Evolutionary conservation across 2,888 invertebrate species (phyloP).

Genomic region (Drosophila picticornis): DNA sequence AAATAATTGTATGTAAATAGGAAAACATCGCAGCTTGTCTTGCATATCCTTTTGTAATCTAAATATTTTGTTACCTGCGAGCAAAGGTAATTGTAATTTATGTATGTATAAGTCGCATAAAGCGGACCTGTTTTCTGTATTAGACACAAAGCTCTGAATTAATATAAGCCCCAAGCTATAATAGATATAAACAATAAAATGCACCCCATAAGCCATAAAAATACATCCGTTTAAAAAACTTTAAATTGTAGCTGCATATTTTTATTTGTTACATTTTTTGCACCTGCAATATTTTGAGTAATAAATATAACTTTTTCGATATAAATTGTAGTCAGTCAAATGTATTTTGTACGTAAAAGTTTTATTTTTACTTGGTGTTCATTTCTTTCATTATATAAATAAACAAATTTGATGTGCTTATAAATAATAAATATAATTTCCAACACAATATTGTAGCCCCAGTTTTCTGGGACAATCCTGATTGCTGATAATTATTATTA

Average conservation of each 20-base stretch:
- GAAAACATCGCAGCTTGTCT: not conserved
- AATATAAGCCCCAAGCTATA: not conserved
- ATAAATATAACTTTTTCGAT: not conserved
- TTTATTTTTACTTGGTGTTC: too few species aligned
- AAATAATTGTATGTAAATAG: too few species aligned
- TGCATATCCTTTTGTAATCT: too few species aligned
- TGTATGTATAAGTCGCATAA: too few species aligned
- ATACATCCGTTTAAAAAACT: not conserved
- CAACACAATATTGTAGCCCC: not conserved
- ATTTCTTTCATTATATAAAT: too few species aligned
- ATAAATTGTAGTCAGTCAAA: not conserved
- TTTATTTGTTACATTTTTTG: too few species aligned
- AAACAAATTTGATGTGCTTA: too few species aligned
- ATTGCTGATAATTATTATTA: not conserved
- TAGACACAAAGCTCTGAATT: too few species aligned
- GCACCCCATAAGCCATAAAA: not conserved
- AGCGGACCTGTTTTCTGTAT: too few species aligned
- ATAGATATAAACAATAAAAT: not conserved
- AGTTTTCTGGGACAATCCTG: not conserved
- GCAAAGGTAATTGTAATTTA: too few species aligned
- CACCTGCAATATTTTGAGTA: not conserved
- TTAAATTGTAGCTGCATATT: too few species aligned
- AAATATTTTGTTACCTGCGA: too few species aligned
- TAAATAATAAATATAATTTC: not conserved
- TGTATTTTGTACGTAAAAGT: accelerated